Evolutionary conservation across 2,113 vertebrate genomes (phyloP), one percentile per base, ranked within the genome.

Genomic region (Cyphomyrus plagiostoma): DNA sequence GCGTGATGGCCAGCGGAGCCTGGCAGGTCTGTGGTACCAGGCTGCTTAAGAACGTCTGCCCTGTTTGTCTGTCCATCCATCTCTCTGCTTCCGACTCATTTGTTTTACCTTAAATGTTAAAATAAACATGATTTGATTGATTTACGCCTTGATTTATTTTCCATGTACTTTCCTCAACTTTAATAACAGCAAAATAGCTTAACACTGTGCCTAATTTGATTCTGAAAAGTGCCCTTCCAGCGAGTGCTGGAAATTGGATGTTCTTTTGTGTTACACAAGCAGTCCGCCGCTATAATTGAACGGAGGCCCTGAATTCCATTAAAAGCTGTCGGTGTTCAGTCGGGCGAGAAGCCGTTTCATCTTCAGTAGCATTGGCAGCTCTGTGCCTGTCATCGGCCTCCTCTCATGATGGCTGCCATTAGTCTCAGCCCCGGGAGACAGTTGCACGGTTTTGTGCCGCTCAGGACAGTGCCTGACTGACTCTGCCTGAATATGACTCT

Each of bases 271-370:
- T 26, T 35, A 82, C 42, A 83, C 88, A 56, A 89, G 30, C 49
- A 56, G n/a, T 56, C 85, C 35, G 85, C 26, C 17, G 13, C 49
- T 53, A 30, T 82, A 82, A 89, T 89, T 89, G 88, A 82, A 87
- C n/a, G 1, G 50, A 56, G 49, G 8, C 70, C 8, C 30, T 30
- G 88, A 83, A 82, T 89, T 48, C 49, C 49, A 45, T 83, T 89
- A 89, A 89, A 83, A 11, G 35, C 49, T 83, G 66, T 39, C 30
- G 80, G 70, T n/a, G 26, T 83, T 50, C 49, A 53, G n/a, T 42
- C n/a, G 48, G 74, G 48, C 50, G 48, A 83, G 49, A 52, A 56
- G 74, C 1, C 19, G 70, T 89, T 80, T 83, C 49, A 80, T 83
- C n/a, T 82, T 39, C 19, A 83, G 80, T 11, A 9, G 52, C 74